Conservation (phyloP, 2,113 vertebrate species). For the Thomomys bottae region DNA sequence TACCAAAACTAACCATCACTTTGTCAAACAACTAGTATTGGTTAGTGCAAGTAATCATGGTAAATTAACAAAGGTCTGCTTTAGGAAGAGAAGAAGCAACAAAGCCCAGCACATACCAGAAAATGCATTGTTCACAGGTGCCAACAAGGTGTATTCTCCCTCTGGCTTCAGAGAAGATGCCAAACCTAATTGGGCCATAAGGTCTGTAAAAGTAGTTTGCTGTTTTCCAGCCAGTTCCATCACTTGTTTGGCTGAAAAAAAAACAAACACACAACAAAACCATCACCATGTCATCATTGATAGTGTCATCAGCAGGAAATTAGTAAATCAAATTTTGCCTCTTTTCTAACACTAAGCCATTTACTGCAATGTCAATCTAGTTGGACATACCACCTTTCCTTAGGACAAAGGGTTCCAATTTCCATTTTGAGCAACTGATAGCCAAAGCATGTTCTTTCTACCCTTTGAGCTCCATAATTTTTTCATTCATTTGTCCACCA, state of each 20-base stretch:
- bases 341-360: background rate
- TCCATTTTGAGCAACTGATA: background rate
- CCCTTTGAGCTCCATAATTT: too few species aligned
- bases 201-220: conserved; percentile 92
- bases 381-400: background rate
- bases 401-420: background rate
- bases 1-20: background rate
- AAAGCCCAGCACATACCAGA: conserved; percentile 86
- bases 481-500: too few species aligned
- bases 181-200: conserved; percentile 93
- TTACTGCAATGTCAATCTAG: background rate
- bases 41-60: background rate
- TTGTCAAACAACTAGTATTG: background rate
- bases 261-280: too few species aligned
- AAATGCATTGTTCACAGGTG: conserved; percentile 92
- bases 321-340: background rate
- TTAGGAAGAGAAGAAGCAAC: background rate
- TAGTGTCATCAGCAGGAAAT: background rate
- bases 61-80: background rate
- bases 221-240: conserved; percentile 91
- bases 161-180: conserved; percentile 87
- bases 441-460: background rate
- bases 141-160: conserved; percentile 93
- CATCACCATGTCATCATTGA: background rate
- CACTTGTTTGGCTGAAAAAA: conserved; percentile 94